Percentiles rank a stretch among this genome's conserved stretches.
Conservation (phyloP, 2,113 vertebrate genomes). For the Nymphicus hollandicus region DNA sequence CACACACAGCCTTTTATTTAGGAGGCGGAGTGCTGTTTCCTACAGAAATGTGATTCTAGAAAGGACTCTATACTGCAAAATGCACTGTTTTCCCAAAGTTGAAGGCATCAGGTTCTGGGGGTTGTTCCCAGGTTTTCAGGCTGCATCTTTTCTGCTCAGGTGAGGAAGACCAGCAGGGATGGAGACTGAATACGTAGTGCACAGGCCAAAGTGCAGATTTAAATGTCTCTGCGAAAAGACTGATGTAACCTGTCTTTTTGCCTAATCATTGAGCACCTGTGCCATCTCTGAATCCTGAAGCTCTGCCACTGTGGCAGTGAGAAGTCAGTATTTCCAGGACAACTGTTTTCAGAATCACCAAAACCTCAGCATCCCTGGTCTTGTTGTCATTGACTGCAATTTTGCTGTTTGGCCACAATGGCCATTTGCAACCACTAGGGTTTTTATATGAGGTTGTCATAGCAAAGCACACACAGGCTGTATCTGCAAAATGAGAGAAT, state of each 20-base stretch:
- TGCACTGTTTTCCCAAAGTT: background rate
- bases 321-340: background rate
- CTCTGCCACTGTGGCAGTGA: background rate
- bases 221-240: background rate
- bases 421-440: background rate
- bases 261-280: background rate
- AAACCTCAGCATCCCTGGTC: background rate
- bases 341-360: background rate
- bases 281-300: background rate
- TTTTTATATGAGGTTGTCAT: background rate
- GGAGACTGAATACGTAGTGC: fast-evolving
- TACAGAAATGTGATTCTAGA: background rate
- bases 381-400: background rate
- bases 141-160: background rate
- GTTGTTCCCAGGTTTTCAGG: background rate
- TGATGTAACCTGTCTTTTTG: background rate
- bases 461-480: background rate
- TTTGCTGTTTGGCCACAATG: background rate
- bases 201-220: background rate
- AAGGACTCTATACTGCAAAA: background rate
- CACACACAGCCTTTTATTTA: background rate
- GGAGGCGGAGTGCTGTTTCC: background rate
- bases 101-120: background rate
- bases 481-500: background rate
- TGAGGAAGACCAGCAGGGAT: background rate